Evolutionary conservation across 1,140 invertebrate species (phyloP), one percentile per base, ranked within the genome.

Genomic region (Pogonomyrmex barbatus): DNA sequence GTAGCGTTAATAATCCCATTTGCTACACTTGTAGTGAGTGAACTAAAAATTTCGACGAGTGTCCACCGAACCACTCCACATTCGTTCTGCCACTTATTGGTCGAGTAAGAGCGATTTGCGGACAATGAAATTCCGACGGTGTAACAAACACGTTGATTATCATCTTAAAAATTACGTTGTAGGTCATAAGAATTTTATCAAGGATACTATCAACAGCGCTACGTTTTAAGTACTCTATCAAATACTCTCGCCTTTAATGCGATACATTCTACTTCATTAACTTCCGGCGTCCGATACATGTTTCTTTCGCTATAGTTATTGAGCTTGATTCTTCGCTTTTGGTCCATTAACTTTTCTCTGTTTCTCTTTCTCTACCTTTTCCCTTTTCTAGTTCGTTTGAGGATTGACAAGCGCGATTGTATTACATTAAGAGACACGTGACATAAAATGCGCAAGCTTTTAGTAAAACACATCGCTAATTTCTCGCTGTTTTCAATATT

Each of bases 1-100:
- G 47, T 83, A 82, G 30, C 24, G 30, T 73, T 73, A 75, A 75
- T 60, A 50, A 83, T 73, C 42, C 67, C n/a, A n/a, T 83, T 83
- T 83, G 54, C 79, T 83, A 82, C 42, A 47, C 39, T 52, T 30
- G n/a, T 83, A 63, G 67, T 67, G 52, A 75, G 30, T 70, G n/a
- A 70, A 86, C 12, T 30, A 87, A 52, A 12, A 73, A 71, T 60
- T 58, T 10, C 24, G 52, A 47, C 67, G 67, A 60, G 67, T 79
- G 47, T 60, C 68, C 54, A 75, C 17, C 68, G 9, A 39, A 62
- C 9, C 24, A 24, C 24, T 24, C 24, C 24, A 50, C 67, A 60
- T 50, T 83, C 45, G 45, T 75, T 75, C 56, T 36, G 54, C 68
- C 33, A 62, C 12, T 75, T 33, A 56, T 36, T 50, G 42, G 42